phyloP scores from a whole-genome alignment of 2,888 invertebrate species.

The Sinodicranocentrus sp. region DNA sequence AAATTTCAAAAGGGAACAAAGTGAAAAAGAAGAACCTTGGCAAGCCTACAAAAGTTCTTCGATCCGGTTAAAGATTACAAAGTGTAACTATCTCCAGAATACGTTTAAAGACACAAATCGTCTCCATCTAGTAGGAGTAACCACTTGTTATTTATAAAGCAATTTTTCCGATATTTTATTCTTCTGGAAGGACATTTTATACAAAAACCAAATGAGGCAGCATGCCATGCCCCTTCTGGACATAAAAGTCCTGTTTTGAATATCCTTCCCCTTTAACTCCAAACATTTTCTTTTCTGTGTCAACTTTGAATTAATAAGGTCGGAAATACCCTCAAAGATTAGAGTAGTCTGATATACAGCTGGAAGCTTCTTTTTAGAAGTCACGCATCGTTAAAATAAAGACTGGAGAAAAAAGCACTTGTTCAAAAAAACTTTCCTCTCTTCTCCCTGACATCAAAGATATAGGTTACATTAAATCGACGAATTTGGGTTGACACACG shows the following conservation, averaged over 20 bases:
- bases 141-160: constrained; percentile 1
- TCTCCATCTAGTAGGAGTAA: constrained; percentile 10
- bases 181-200: neutral
- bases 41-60: too few species aligned
- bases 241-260: too few species aligned
- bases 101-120: too few species aligned
- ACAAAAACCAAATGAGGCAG: neutral
- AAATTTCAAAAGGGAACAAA: neutral
- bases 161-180: neutral
- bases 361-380: neutral
- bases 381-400: constrained; percentile 43
- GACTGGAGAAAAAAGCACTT: constrained; percentile 1
- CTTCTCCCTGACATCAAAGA: neutral
- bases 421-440: neutral
- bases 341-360: too few species aligned
- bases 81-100: too few species aligned
- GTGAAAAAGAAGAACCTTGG: neutral
- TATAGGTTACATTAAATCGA: constrained; percentile 4
- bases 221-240: neutral
- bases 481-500: neutral
- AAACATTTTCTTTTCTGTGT: constrained; percentile 5
- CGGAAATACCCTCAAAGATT: too few species aligned
- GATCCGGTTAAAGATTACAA: too few species aligned
- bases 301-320: constrained; percentile 23
- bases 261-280: too few species aligned